Conservation (phyloP, 1,140 invertebrate species). For the Chironomus tepperi region DNA sequence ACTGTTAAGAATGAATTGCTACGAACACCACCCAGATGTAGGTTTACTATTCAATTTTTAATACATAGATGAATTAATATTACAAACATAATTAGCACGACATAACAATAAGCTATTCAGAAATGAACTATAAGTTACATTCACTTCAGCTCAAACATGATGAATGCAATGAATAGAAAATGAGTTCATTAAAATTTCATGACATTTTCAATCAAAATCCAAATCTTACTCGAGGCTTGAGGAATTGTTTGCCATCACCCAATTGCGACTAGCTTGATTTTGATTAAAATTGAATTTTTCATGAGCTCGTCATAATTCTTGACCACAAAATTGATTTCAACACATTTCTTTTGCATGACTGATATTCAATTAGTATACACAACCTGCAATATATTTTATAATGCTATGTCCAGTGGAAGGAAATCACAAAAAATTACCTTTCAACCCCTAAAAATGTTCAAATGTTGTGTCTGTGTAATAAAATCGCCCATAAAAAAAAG, state of each 20-base stretch:
- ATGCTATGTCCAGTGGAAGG: background rate
- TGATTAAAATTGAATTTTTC: constrained; percentile 20
- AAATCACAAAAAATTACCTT: background rate
- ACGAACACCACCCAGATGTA: constrained; percentile 16
- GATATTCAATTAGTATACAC: background rate
- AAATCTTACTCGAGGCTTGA: background rate
- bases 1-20: constrained; percentile 16
- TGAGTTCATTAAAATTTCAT: constrained; percentile 10
- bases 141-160: background rate
- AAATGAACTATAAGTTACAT: background rate
- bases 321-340: constrained; percentile 16
- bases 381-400: background rate
- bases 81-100: background rate
- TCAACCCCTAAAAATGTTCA: background rate
- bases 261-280: background rate
- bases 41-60: background rate
- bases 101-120: background rate
- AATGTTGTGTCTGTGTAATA: background rate
- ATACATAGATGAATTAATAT: no score
- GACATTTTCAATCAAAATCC: background rate
- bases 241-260: background rate
- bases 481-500: background rate
- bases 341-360: constrained; percentile 14
- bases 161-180: constrained; percentile 14
- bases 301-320: background rate